Base-by-base conservation (phyloP, 2,113 vertebrate genomes). In the Halichoerus grypus region DNA sequence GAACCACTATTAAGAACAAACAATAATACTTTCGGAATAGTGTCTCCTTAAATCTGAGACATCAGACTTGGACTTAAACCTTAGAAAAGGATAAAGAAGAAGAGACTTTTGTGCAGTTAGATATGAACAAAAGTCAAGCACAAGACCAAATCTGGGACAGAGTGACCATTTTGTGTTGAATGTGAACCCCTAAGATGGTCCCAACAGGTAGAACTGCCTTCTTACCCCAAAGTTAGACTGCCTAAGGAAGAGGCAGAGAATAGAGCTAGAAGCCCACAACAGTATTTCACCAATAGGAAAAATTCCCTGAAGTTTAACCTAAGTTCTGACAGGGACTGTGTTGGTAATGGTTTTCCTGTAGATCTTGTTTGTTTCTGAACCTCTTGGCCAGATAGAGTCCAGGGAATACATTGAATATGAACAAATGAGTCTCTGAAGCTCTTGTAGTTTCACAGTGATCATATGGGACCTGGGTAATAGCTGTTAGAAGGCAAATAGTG, bases 291-390 rank as follows among this genome's bases (percentile, higher is more conserved):
- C 46, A 74, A 7, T 4, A 57, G 28, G n/a, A 82, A 94, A 53
- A 39, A 46, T 39, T 33, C 51, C 57, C 53, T 74, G 26, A 90
- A 61, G 28, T 65, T 39, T n/a, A 90, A 49, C 28, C 80, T 74
- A 72, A 90, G 13, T 81, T 85, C 61, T 57, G 19, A 96, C 24
- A 46, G 3, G 7, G 87, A 49, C 11, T 57, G 26, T 81, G 1
- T 33, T 76, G 39, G n/a, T 71, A 84, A 69, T 1, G 61, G 53
- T 24, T 69, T 77, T 84, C 63, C 80, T 28, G 15, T 10, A 89
- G 91, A 89, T 31, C 59, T 79, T 71, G 42, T 13, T 85, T 95
- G 69, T 91, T 93, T 86, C 71, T 84, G 63, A 86, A 84, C 2
- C 28, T 85, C 71, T 72, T 6, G 5, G 31, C n/a, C 28, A 86